Evolutionary conservation across 2,113 vertebrate species (phyloP).

Genomic region (Addax nasomaculatus): DNA sequence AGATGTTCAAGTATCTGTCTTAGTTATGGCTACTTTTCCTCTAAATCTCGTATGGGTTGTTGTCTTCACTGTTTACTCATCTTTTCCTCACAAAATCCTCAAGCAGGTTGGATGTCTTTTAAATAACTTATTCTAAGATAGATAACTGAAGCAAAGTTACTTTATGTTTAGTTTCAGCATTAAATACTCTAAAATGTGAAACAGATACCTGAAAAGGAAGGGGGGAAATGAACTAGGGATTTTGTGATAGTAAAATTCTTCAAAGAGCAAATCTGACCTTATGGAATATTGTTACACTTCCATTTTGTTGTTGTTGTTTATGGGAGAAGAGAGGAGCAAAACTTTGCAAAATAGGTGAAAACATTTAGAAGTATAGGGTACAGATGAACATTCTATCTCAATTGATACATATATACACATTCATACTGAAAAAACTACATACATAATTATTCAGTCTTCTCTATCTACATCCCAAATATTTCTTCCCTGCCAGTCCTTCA

Average conservation of each 20-base stretch:
- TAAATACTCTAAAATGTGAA: background rate
- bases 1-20: background rate
- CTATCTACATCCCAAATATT: background rate
- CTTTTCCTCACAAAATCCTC: slow-evolving; percentile 22
- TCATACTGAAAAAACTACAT: background rate
- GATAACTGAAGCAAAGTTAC: background rate
- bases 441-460: background rate
- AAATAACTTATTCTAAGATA: background rate
- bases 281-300: background rate
- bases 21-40: background rate
- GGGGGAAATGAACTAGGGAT: background rate
- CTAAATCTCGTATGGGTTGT: background rate
- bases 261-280: background rate
- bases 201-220: background rate
- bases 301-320: background rate
- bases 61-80: background rate
- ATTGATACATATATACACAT: background rate
- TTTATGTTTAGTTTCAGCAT: slow-evolving; percentile 10
- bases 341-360: background rate
- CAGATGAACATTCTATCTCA: background rate
- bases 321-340: background rate
- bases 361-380: background rate
- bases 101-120: slow-evolving; percentile 1
- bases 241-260: background rate
- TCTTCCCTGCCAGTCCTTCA: background rate